These are phyloP conservation scores for Macrobrachium nipponense DNA, from an alignment of 1,140 invertebrate genomes.

Conservation along the genomic window DNA sequence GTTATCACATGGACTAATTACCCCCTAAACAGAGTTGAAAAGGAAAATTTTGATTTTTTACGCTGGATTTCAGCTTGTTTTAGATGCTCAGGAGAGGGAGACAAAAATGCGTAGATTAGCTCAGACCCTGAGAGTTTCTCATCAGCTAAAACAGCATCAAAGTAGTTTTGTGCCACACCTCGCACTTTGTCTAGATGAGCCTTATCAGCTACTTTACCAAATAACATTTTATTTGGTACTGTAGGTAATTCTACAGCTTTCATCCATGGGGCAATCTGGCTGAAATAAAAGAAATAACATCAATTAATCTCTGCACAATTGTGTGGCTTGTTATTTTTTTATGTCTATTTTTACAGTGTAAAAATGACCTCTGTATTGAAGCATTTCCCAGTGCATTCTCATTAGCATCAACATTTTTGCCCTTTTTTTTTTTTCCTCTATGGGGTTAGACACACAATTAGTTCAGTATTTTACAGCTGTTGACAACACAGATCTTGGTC, in stretches of 20 bases:
- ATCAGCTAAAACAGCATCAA: constrained; percentile 81
- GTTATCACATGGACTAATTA: constrained; percentile 66
- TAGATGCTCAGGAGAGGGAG: constrained; percentile 88
- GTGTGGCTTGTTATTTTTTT: no score
- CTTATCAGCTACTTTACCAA: constrained; percentile 68
- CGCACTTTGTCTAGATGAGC: constrained; percentile 78
- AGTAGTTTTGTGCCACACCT: constrained; percentile 84
- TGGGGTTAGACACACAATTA: no score
- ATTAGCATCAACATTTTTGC: not conserved
- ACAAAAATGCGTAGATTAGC: constrained; percentile 88
- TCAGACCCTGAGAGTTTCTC: constrained; percentile 88
- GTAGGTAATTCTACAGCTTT: constrained; percentile 85
- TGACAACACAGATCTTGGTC: not conserved
- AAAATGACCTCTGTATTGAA: no score
- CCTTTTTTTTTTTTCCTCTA: not conserved
- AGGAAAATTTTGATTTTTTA: constrained; percentile 86
- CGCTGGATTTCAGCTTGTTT: constrained; percentile 79
- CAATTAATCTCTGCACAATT: not conserved
- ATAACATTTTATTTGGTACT: constrained; percentile 76
- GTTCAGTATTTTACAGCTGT: no score
- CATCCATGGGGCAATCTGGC: constrained; percentile 81
- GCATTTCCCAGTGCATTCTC: no score
- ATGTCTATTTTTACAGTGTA: no score
- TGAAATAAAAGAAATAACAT: constrained; percentile 29
- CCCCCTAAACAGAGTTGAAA: constrained; percentile 88